phyloP scores from a whole-genome alignment of 2,888 invertebrate genomes.

The Sesia bembeciformis region DNA sequence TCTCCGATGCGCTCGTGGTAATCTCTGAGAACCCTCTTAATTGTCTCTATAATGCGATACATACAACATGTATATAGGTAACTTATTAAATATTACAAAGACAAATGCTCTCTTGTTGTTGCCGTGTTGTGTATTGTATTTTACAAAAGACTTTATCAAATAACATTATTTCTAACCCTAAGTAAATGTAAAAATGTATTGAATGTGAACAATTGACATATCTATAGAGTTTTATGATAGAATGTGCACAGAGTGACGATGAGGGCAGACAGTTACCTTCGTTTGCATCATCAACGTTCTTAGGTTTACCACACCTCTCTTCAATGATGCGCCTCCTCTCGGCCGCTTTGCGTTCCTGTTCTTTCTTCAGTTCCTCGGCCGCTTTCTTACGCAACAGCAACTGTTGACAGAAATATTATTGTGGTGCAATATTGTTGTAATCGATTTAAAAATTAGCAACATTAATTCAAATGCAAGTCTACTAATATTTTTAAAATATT shows the following conservation, averaged over 20 bases:
- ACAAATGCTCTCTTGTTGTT: conserved; percentile 14
- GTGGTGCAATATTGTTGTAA: neutral
- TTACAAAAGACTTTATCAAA: neutral
- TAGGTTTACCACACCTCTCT: conserved; percentile 94
- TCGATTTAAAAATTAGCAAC: neutral
- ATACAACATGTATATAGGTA: conserved; percentile 33
- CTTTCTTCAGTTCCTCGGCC: conserved; percentile 99
- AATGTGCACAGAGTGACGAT: neutral
- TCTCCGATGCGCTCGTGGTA: conserved; percentile 91
- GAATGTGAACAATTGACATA: neutral
- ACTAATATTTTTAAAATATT: neutral
- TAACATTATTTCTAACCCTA: neutral
- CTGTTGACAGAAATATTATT: conserved; percentile 59
- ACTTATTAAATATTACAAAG: conserved; percentile 15
- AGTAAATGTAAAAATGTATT: neutral
- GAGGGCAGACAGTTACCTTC: conserved; percentile 80
- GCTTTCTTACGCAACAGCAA: conserved; percentile 99
- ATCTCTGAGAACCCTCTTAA: conserved; percentile 85
- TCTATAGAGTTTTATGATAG: neutral
- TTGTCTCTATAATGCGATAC: conserved; percentile 79
- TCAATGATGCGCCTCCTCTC: conserved; percentile 98
- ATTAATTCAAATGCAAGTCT: neutral
- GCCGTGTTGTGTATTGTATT: conserved; percentile 37
- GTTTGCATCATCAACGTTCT: conserved; percentile 92
- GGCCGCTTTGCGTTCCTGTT: conserved; percentile 98